Percentiles rank a stretch among this genome's conserved stretches.
Evolutionary conservation across 2,113 vertebrate genomes (phyloP).

Genomic region (Laterallus jamaicensis): DNA sequence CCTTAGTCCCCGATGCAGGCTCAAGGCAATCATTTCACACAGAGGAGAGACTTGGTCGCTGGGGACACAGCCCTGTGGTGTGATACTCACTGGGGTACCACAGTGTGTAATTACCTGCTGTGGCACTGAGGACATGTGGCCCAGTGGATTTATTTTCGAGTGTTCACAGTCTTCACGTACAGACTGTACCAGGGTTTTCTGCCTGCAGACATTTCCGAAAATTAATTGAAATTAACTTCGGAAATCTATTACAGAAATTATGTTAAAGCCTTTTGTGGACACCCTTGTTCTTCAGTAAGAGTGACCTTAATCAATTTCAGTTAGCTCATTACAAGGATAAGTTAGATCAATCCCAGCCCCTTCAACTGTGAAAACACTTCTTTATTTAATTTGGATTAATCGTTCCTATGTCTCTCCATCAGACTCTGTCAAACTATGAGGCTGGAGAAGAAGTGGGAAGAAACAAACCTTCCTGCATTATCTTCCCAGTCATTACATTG

Average conservation of each 20-base stretch:
- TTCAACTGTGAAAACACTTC: neutral
- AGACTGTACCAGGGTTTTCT: neutral
- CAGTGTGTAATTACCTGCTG: neutral
- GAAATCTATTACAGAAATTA: slow-evolving; percentile 13
- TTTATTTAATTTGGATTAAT: slow-evolving; percentile 17
- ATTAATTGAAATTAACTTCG: slow-evolving; percentile 36
- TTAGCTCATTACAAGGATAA: slow-evolving; percentile 20
- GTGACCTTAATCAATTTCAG: neutral
- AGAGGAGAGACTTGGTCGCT: neutral
- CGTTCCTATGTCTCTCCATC: neutral
- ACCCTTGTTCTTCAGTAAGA: neutral
- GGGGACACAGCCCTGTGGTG: neutral
- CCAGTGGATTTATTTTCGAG: neutral
- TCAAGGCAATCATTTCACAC: neutral
- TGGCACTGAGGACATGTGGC: neutral
- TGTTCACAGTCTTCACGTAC: neutral
- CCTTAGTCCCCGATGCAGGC: neutral
- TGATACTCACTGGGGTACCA: neutral
- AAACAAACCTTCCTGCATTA: neutral
- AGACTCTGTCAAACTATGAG: neutral
- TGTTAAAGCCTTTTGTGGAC: neutral
- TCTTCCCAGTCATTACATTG: neutral
- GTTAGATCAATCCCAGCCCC: neutral
- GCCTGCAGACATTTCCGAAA: slow-evolving; percentile 31
- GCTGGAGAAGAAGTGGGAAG: neutral